Conservation (phyloP, 1,140 invertebrate species). For the Cyrtorhinus lividipennis region DNA sequence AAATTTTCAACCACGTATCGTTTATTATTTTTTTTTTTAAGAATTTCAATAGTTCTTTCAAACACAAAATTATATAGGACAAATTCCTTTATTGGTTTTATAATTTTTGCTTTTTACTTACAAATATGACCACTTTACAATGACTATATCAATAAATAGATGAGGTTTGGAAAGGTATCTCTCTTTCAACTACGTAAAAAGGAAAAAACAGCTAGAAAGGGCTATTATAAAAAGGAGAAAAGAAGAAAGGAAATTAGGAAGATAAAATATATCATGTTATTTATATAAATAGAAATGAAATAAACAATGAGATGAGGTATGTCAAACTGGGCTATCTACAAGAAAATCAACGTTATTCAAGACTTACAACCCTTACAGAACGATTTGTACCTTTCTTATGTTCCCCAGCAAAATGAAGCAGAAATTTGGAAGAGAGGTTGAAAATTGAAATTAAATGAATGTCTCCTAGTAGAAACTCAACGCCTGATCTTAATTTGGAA, state of each 20-base stretch:
- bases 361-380: neutral
- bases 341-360: constrained; percentile 1
- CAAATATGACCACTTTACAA: constrained; percentile 24
- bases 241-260: neutral
- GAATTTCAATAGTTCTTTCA: constrained; percentile 22
- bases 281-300: constrained; percentile 12
- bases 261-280: neutral
- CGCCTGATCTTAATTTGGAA: too few relatives aligned
- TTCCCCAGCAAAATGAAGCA: too few relatives aligned
- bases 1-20: constrained; percentile 21
- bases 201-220: constrained; percentile 4
- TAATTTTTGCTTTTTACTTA: constrained; percentile 22
- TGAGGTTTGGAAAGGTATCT: constrained; percentile 1
- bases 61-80: constrained; percentile 25
- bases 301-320: constrained; percentile 16
- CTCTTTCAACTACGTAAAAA: neutral
- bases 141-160: constrained; percentile 23
- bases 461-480: too few relatives aligned
- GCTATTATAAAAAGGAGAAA: neutral
- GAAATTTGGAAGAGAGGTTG: too few relatives aligned
- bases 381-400: neutral
- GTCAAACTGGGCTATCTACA: constrained; percentile 17
- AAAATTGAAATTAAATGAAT: too few relatives aligned
- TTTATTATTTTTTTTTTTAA: constrained; percentile 21
- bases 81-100: constrained; percentile 21